Conservation (phyloP, 2,888 invertebrate species). For the Microctonus brassicae region DNA sequence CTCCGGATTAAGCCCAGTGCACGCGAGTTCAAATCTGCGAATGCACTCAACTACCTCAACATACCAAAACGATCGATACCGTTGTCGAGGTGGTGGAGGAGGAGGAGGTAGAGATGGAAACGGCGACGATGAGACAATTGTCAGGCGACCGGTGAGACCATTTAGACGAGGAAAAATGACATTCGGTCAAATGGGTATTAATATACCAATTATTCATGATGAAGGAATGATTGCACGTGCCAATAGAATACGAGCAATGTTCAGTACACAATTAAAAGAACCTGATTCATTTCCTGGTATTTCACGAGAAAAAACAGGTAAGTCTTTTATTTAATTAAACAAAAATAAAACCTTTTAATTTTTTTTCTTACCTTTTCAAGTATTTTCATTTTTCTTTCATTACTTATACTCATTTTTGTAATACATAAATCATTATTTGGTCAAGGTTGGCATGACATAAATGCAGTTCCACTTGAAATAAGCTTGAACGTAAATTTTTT, state of each 20-base stretch:
- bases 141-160: slow-evolving; percentile 46
- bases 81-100: slow-evolving; percentile 35
- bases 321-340: slow-evolving; percentile 40
- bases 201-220: slow-evolving; percentile 54
- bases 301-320: slow-evolving; percentile 67
- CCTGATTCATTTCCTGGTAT: slow-evolving; percentile 65
- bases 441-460: neutral
- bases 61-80: slow-evolving; percentile 44
- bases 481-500: neutral
- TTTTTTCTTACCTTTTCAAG: neutral
- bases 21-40: slow-evolving; percentile 53
- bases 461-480: neutral
- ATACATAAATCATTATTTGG: neutral
- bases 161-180: slow-evolving; percentile 45
- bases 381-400: neutral
- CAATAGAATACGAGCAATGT: slow-evolving; percentile 66
- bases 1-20: slow-evolving; percentile 59
- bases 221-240: slow-evolving; percentile 66
- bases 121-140: slow-evolving; percentile 35
- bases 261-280: slow-evolving; percentile 63
- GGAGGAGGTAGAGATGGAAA: slow-evolving; percentile 8
- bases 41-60: slow-evolving; percentile 47
- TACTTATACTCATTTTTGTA: neutral
- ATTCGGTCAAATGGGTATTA: slow-evolving; percentile 40
- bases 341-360: neutral